Base-by-base conservation (phyloP, 1,140 invertebrate genomes). In the Lordiphosa stackelbergi region DNA sequence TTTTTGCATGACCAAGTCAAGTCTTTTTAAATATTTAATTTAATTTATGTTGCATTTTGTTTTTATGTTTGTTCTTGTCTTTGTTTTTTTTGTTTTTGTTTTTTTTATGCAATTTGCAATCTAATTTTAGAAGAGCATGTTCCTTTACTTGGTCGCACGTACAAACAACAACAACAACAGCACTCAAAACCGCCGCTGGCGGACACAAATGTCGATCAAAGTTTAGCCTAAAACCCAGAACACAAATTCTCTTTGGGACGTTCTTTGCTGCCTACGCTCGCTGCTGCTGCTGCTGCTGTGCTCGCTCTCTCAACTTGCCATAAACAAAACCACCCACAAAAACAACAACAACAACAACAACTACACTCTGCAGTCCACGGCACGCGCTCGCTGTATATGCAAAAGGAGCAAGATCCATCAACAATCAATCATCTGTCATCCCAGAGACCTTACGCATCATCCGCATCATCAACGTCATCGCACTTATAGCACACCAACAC, bases 51-150 rank as follows among this genome's bases (percentile, higher is more conserved):
- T 51, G 54, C 5, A 42, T 49, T 40, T 55, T 45, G 8, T 19
- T 53, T 40, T 59, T 51, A 56, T 64, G 57, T 66, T 9, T 73
- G 48, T 58, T 73, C 46, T 53, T 47, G 7, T 41, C 64, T 57
- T 56, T 42, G 46, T 60, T 62, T 53, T 53, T 48, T 57, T 56
- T 28, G 40, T 31, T 45, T 59, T 52, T 7, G 10, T 47, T 48
- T 79, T 75, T 62, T 70, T 59, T 64, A 53, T 52, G 28, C 66
- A 28, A 61, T 63, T 74, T 69, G 66, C 68, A 60, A 53, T 88
- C 86, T 88, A 83, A 85, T 86, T 87, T 85, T 90, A 91, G 90
- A 90, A 88, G 90, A 91, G 88, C 90, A 90, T 90, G 90, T 89
- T 85, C 90, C 90, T 78, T 88, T 91, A 88, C 90, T 91, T 73